phyloP scores from a whole-genome alignment of 2,888 invertebrate species.

The Ametastegia equiseti region DNA sequence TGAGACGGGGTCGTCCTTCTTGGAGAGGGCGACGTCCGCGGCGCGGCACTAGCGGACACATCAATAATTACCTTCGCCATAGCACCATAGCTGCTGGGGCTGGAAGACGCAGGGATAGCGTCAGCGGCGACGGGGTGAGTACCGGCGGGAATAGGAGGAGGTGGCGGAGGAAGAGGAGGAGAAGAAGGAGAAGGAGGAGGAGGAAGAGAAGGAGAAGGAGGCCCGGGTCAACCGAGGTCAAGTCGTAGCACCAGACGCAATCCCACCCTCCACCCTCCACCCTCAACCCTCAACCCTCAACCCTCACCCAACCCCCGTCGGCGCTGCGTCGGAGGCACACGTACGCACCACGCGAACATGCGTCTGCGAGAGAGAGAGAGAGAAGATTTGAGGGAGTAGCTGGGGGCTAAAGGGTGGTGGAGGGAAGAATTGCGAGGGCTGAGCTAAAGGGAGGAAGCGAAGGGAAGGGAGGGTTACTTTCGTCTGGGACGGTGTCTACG shows the following conservation, averaged over 20 bases:
- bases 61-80: constrained; percentile 72
- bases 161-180: constrained; percentile 31
- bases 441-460: not conserved
- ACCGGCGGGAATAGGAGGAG: constrained; percentile 44
- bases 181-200: not conserved
- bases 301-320: constrained; percentile 58
- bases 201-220: constrained; percentile 62
- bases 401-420: constrained; percentile 3
- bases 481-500: constrained; percentile 59
- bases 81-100: too few relatives aligned
- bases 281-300: constrained; percentile 59
- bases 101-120: constrained; percentile 59
- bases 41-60: constrained; percentile 71
- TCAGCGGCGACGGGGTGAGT: constrained; percentile 58
- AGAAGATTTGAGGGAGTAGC: not conserved
- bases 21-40: constrained; percentile 45
- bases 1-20: constrained; percentile 48
- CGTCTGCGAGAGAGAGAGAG: constrained; percentile 27
- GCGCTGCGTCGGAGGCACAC: constrained; percentile 58
- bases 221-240: constrained; percentile 75
- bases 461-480: constrained; percentile 59
- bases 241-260: constrained; percentile 75
- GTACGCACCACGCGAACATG: constrained; percentile 53
- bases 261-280: constrained; percentile 64
- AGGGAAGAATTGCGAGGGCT: constrained; percentile 28